Evolutionary conservation across 2,888 invertebrate genomes (phyloP).

Genomic region (Nomada lathburiana): DNA sequence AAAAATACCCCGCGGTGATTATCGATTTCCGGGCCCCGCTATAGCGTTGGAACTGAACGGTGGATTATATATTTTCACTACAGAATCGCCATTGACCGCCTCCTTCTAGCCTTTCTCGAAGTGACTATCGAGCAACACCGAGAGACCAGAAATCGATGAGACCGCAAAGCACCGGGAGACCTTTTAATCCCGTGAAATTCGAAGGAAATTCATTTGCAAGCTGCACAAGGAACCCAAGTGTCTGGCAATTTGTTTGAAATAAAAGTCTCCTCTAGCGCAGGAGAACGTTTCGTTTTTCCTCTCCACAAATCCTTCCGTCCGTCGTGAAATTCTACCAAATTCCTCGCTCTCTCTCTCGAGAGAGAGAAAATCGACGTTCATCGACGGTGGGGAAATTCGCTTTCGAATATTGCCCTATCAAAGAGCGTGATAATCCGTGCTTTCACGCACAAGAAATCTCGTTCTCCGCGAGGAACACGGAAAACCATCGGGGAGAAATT

Average conservation of each 20-base stretch:
- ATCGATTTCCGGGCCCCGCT: slow-evolving; percentile 5
- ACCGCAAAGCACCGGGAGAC: not conserved
- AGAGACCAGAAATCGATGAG: slow-evolving; percentile 15
- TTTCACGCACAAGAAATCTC: slow-evolving; percentile 8
- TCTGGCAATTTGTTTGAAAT: slow-evolving; percentile 10
- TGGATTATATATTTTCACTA: slow-evolving; percentile 20
- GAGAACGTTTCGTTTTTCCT: not conserved
- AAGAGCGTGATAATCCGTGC: slow-evolving; percentile 1
- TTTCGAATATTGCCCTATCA: slow-evolving; percentile 1
- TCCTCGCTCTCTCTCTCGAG: not conserved
- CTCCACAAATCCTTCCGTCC: not conserved
- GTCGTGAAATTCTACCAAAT: not conserved
- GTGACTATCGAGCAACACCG: slow-evolving; percentile 7
- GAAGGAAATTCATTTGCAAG: not conserved
- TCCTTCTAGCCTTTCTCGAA: not conserved
- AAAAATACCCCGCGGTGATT: not conserved
- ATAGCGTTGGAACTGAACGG: not conserved
- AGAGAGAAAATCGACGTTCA: not conserved
- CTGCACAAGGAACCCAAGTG: not conserved
- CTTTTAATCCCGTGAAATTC: slow-evolving; percentile 6
- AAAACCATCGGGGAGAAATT: not conserved
- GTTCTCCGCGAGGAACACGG: not conserved
- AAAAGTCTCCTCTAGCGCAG: not conserved
- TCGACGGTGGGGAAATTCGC: slow-evolving; percentile 7
- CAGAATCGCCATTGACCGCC: not conserved